These are phyloP conservation scores for Hemibates koningsi DNA, from an alignment of 2,113 vertebrate genomes.

Conservation along the genomic window DNA sequence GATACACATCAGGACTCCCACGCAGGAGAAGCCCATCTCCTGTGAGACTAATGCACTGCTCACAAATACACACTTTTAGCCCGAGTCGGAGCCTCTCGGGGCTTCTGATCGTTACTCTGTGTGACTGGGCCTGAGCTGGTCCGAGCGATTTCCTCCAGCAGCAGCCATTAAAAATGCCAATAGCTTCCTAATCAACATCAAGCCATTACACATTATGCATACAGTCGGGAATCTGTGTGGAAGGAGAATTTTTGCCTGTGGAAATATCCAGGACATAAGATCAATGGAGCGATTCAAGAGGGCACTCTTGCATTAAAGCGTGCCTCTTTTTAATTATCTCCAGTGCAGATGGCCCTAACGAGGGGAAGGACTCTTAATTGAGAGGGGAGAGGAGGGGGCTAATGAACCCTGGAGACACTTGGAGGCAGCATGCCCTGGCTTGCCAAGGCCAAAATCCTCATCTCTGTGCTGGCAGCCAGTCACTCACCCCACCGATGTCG, in stretches of 20 bases:
- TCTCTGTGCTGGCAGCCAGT: not conserved
- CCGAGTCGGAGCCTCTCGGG: not conserved
- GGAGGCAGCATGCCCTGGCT: not conserved
- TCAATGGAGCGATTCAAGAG: constrained; percentile 47
- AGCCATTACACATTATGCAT: constrained; percentile 35
- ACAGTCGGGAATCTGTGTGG: constrained; percentile 18
- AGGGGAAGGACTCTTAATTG: constrained; percentile 42
- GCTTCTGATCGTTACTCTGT: not conserved
- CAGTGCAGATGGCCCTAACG: constrained; percentile 44
- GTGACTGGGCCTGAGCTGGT: not conserved
- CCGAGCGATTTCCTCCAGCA: not conserved
- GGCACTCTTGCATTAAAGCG: constrained; percentile 28
- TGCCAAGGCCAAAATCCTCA: constrained; percentile 30
- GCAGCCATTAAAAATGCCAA: constrained; percentile 33
- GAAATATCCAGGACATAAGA: constrained; percentile 39
- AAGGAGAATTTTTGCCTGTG: not conserved
- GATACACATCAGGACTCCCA: not conserved
- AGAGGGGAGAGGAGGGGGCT: not conserved
- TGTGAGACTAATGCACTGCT: not conserved
- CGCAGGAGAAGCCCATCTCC: not conserved
- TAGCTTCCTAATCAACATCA: constrained; percentile 38
- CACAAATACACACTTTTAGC: not conserved
- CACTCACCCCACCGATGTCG: not conserved
- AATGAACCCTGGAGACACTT: constrained; percentile 26
- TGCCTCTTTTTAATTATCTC: constrained; percentile 47